phyloP scores from a whole-genome alignment of 2,888 invertebrate genomes.

The Tricholauxania praeusta region DNA sequence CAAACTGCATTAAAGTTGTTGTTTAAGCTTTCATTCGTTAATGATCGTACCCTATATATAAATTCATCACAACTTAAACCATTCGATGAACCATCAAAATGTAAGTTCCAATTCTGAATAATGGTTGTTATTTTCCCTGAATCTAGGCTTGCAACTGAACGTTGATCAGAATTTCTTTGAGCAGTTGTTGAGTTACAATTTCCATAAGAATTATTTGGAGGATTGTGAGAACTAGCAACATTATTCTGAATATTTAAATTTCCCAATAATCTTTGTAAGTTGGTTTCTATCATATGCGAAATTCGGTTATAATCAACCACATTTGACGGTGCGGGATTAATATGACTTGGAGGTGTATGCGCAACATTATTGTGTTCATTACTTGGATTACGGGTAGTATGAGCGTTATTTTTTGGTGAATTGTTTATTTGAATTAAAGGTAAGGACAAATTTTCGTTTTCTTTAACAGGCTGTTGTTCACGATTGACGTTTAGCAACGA shows the following conservation, averaged over 20 bases:
- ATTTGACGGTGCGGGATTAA: too few species aligned
- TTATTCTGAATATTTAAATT: too few species aligned
- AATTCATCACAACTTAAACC: slow-evolving; percentile 5
- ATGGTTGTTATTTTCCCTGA: not conserved
- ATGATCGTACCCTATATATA: not conserved
- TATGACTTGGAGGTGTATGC: too few species aligned
- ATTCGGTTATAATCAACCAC: too few species aligned
- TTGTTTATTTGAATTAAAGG: not conserved
- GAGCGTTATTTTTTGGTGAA: too few species aligned
- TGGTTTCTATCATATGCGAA: too few species aligned
- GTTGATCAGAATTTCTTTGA: too few species aligned
- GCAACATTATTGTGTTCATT: too few species aligned
- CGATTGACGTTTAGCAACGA: not conserved
- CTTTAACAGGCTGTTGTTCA: too few species aligned
- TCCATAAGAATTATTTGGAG: not conserved
- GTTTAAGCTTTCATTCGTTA: not conserved
- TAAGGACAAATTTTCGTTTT: not conserved
- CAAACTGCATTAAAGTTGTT: not conserved
- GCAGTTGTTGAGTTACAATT: not conserved
- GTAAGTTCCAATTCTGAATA: too few species aligned
- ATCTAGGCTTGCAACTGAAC: not conserved
- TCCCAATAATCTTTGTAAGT: too few species aligned
- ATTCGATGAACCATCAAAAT: slow-evolving; percentile 1
- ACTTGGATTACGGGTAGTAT: too few species aligned
- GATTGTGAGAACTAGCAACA: not conserved